A percentile compares a stretch with the other conserved stretches of the same genome.
phyloP scores from a whole-genome alignment of 2,113 vertebrate genomes.

The Mustela nigripes region DNA sequence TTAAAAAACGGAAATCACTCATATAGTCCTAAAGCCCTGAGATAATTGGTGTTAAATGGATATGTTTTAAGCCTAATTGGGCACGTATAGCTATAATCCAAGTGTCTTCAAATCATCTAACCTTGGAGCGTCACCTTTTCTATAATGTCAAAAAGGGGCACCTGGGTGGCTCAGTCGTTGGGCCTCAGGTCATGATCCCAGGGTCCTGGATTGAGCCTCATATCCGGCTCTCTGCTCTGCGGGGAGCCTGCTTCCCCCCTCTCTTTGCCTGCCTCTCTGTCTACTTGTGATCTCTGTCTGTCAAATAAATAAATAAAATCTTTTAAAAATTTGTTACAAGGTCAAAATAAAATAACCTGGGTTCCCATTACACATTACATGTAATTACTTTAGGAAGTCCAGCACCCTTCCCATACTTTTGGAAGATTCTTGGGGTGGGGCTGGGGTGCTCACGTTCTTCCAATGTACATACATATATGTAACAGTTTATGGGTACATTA shows the following conservation, averaged over 20 bases:
- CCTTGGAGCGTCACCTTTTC: not conserved
- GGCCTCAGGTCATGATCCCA: no score
- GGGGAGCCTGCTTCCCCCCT: no score
- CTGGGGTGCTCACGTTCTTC: not conserved
- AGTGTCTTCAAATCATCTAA: not conserved
- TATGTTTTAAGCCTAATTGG: slow-evolving; percentile 44
- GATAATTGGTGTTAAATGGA: slow-evolving; percentile 2
- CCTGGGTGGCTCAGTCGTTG: no score
- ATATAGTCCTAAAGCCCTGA: slow-evolving; percentile 27
- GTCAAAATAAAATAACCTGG: not conserved
- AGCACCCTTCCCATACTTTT: slow-evolving; percentile 29
- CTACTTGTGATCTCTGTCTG: no score
- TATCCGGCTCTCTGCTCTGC: no score
- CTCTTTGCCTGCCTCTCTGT: no score
- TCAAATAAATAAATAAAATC: no score
- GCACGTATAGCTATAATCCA: not conserved
- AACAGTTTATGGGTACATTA: not conserved
- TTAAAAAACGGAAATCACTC: slow-evolving; percentile 51
- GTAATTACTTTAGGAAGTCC: slow-evolving; percentile 26
- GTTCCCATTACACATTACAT: not conserved
- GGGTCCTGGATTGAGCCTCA: no score
- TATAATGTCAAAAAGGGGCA: not conserved
- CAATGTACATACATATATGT: not conserved
- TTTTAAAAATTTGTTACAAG: not conserved
- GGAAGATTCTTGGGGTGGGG: not conserved